Percentiles rank a stretch among this genome's conserved stretches.
phyloP scores from a whole-genome alignment of 2,888 invertebrate genomes.

The Andrena dorsata region DNA sequence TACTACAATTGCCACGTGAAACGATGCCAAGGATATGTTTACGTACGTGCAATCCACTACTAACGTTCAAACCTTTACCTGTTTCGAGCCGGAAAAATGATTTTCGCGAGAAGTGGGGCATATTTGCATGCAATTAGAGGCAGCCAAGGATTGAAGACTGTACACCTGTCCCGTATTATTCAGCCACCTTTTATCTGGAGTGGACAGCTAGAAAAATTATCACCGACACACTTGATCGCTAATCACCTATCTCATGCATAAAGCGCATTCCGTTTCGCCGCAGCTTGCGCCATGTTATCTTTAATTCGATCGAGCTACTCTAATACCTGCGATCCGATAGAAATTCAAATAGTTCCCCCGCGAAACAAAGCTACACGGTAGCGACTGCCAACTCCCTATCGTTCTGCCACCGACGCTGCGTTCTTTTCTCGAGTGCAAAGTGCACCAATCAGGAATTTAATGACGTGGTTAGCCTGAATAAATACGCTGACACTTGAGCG shows the following conservation, averaged over 20 bases:
- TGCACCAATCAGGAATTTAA: slow-evolving; percentile 12
- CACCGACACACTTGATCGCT: slow-evolving; percentile 19
- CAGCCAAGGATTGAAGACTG: slow-evolving; percentile 44
- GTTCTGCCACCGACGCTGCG: not conserved
- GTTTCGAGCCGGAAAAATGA: slow-evolving; percentile 25
- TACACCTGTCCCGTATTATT: slow-evolving; percentile 54
- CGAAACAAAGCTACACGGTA: not conserved
- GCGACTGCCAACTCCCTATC: not conserved
- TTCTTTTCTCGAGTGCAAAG: not conserved
- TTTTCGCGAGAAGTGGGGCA: slow-evolving; percentile 44
- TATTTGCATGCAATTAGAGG: slow-evolving; percentile 56
- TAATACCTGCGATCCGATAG: not conserved
- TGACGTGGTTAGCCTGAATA: not conserved
- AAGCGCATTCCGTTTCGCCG: slow-evolving; percentile 50
- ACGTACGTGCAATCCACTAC: not conserved
- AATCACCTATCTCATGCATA: slow-evolving; percentile 29
- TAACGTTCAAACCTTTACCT: slow-evolving; percentile 10
- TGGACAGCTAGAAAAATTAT: slow-evolving; percentile 17
- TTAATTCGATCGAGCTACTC: slow-evolving; percentile 21
- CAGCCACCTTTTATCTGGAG: slow-evolving; percentile 19
- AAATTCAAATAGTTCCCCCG: slow-evolving; percentile 21
- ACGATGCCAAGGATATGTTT: slow-evolving; percentile 54
- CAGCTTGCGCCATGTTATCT: slow-evolving; percentile 34
- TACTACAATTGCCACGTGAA: not conserved
- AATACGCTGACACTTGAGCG: not conserved